These are phyloP conservation scores for Empis stercorea DNA, from an alignment of 2,888 invertebrate genomes.

Conservation along the genomic window DNA sequence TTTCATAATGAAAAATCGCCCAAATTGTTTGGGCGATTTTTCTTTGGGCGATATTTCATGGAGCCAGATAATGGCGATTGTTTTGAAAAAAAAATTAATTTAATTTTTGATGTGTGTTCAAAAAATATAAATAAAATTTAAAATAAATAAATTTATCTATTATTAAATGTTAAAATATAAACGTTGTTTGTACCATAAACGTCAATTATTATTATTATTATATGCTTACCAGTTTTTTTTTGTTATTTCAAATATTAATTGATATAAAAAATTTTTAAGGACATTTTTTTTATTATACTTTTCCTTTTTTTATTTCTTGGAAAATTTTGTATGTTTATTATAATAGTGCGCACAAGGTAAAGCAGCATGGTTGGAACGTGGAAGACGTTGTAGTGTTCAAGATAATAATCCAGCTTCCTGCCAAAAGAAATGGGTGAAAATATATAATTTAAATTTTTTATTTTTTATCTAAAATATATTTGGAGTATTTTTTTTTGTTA, in stretches of 20 bases:
- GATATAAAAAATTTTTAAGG: background rate
- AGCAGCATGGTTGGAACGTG: slow-evolving; percentile 68
- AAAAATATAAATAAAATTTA: no score
- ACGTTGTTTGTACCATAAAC: no score
- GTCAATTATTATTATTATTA: no score
- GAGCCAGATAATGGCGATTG: no score
- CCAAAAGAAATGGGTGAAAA: slow-evolving; percentile 72
- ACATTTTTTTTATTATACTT: background rate
- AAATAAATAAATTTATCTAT: no score
- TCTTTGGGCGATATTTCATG: no score
- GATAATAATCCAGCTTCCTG: slow-evolving; percentile 45
- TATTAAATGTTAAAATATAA: no score
- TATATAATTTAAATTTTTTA: slow-evolving; percentile 37
- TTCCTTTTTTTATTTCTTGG: slow-evolving; percentile 1
- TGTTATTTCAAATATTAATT: background rate
- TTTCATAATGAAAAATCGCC: no score
- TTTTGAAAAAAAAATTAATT: no score
- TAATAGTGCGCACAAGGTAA: slow-evolving; percentile 68
- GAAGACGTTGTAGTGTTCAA: slow-evolving; percentile 52
- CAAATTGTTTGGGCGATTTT: no score
- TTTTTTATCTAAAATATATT: background rate
- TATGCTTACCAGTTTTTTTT: no score
- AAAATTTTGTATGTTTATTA: slow-evolving; percentile 4
- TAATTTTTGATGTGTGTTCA: no score
- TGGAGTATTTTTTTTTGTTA: background rate